A percentile compares a stretch with the other conserved stretches of the same genome.
phyloP scores from a whole-genome alignment of 2,113 vertebrate species.

The Trematomus loennbergii region DNA sequence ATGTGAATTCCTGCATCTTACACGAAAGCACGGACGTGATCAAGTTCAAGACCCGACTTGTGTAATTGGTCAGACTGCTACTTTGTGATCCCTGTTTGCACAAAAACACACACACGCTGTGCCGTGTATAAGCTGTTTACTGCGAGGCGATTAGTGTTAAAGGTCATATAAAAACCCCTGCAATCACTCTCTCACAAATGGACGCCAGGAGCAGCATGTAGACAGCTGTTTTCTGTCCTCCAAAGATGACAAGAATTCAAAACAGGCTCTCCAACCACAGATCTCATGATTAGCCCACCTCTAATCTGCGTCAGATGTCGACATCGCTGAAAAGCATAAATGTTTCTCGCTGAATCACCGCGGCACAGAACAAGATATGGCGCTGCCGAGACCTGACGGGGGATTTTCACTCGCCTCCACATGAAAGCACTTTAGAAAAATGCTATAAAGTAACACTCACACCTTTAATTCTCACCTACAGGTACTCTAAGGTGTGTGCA shows the following conservation, averaged over 20 bases:
- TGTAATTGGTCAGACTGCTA: constrained; percentile 39
- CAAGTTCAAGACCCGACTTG: constrained; percentile 67
- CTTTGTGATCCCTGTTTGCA: constrained; percentile 5
- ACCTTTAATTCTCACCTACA: constrained; percentile 61
- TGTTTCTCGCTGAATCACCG: constrained; percentile 8
- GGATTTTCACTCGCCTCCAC: constrained; percentile 27
- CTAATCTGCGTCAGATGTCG: constrained; percentile 53
- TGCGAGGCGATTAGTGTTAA: constrained; percentile 63
- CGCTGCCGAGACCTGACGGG: constrained; percentile 40
- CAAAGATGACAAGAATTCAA: neutral
- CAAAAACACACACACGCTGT: constrained; percentile 23
- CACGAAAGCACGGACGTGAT: constrained; percentile 10
- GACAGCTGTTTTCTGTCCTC: constrained; percentile 56
- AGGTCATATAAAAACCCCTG: constrained; percentile 63
- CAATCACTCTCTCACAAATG: constrained; percentile 39
- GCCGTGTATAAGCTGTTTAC: constrained; percentile 68
- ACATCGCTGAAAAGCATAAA: constrained; percentile 18
- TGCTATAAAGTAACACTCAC: constrained; percentile 44
- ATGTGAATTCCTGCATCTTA: constrained; percentile 52
- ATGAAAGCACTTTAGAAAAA: constrained; percentile 44
- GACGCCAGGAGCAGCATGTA: constrained; percentile 1
- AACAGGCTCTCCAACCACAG: constrained; percentile 10
- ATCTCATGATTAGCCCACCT: constrained; percentile 20
- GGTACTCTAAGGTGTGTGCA: constrained; percentile 15
- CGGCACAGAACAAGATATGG: neutral